Evolutionary conservation across 1,140 invertebrate genomes (phyloP), one percentile per base, ranked within the genome.

Genomic region (Mya arenaria): DNA sequence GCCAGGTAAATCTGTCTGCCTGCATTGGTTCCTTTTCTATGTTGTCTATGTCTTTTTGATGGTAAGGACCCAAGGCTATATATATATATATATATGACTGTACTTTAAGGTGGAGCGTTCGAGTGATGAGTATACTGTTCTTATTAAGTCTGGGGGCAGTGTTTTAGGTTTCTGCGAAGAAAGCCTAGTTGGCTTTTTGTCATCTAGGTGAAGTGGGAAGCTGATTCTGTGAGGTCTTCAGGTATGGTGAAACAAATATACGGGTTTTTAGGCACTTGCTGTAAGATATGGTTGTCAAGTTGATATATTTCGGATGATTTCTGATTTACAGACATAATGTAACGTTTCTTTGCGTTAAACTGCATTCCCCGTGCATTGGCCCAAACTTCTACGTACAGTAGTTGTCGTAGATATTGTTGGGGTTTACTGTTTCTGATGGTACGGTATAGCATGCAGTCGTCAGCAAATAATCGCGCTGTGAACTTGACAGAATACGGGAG

Each of bases 281-380:
- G 62, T 19, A 65, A 32, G 62, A 65, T 65, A 32, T 32, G 62
- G 34, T 65, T 65, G 25, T 65, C 62, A 19, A 68, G 15, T 4
- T 13, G 13, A 69, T 82, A 81, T 4, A 52, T 62, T 23, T 56
- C 13, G 15, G 25, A 30, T 8, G 32, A 71, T 72, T 48, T 69
- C 28, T 41, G 23, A 37, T 77, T 60, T 8, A 83, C 69, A 8
- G 13, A 30, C 48, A 86, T 60, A 25, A 85, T 48, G 17, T 68
- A 19, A 39, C 82, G 75, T 19, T 86, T 86, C 3, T 44, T 48
- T 1, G 72, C 72, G 52, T 82, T 84, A 34, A 82, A 84, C 5
- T 37, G 23, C 68, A 72, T 55, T 30, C 68, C 68, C 68, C 68
- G 55, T 19, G 17, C 17, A 23, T 36, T 13, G 10, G 68, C 68